Conservation (phyloP, 2,888 invertebrate species). For the Aproaerema taeniolella region DNA sequence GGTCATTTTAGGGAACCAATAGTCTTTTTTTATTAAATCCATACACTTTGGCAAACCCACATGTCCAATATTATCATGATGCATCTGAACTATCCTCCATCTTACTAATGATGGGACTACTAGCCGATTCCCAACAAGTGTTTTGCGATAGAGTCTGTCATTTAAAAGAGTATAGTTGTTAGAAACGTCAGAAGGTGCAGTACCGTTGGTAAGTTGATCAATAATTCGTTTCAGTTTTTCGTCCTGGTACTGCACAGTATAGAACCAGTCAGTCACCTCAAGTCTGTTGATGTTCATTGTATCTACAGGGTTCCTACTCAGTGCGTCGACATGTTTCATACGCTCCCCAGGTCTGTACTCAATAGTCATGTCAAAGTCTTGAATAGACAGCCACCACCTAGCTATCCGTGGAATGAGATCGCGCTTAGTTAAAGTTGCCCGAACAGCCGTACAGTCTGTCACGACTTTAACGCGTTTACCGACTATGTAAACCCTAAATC, state of each 20-base stretch:
- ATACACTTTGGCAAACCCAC: conserved; percentile 24
- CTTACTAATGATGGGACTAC: conserved; percentile 27
- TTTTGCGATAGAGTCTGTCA: conserved; percentile 24
- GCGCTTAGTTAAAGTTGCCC: conserved; percentile 27
- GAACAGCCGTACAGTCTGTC: conserved; percentile 33
- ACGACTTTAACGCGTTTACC: conserved; percentile 23
- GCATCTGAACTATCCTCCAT: conserved; percentile 32
- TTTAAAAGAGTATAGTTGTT: conserved; percentile 21
- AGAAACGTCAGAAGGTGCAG: conserved; percentile 12
- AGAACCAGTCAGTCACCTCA: conserved; percentile 25
- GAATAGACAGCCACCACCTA: conserved; percentile 34
- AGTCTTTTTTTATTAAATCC: conserved; percentile 28
- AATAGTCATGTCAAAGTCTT: conserved; percentile 33
- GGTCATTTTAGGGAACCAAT: conserved; percentile 32
- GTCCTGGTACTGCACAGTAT: conserved; percentile 23
- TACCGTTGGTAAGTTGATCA: conserved; percentile 14
- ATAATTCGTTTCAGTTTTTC: conserved; percentile 18
- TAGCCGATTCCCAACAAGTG: conserved; percentile 24
- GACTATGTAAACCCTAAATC: conserved; percentile 24
- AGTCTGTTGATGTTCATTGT: conserved; percentile 17
- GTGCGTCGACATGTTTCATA: conserved; percentile 35
- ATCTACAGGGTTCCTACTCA: conserved; percentile 30
- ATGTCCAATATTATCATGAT: conserved; percentile 36
- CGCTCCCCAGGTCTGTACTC: conserved; percentile 30
- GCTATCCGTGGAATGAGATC: conserved; percentile 30